These are phyloP conservation scores for Pogona vitticeps DNA, from an alignment of 2,113 vertebrate genomes.

Conservation along the genomic window DNA sequence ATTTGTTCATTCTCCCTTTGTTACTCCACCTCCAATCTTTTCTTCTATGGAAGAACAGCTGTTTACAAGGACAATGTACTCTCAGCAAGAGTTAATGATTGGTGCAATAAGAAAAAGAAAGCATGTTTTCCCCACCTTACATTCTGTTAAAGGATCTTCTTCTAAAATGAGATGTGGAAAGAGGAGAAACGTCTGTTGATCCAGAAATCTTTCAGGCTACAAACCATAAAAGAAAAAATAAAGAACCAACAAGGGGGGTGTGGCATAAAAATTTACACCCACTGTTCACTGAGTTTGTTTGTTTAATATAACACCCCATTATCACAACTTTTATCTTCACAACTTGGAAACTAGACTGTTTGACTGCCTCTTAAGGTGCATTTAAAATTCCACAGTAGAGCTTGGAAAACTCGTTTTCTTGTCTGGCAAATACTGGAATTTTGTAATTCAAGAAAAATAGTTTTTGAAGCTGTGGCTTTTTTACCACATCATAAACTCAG, in stretches of 20 bases:
- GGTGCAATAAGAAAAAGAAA: constrained; percentile 59
- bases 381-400: neutral
- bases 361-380: constrained; percentile 30
- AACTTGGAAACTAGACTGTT: constrained; percentile 9
- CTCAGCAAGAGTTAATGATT: constrained; percentile 53
- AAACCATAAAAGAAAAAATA: constrained; percentile 58
- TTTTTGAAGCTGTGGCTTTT: no score
- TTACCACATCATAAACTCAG: neutral
- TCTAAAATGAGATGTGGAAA: constrained; percentile 48
- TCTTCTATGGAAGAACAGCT: neutral
- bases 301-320: no score
- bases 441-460: no score
- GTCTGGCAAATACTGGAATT: no score
- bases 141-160: constrained; percentile 62
- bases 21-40: neutral
- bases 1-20: neutral
- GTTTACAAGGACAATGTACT: constrained; percentile 6
- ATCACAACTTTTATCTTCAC: constrained; percentile 1
- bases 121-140: constrained; percentile 63
- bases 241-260: constrained; percentile 49
- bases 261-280: constrained; percentile 40
- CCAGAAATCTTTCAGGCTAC: constrained; percentile 63
- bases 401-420: no score
- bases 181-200: constrained; percentile 49
- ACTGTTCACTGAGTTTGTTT: constrained; percentile 7